Conservation (phyloP, 2,888 invertebrate genomes). For the Melinaea marsaeus region DNA sequence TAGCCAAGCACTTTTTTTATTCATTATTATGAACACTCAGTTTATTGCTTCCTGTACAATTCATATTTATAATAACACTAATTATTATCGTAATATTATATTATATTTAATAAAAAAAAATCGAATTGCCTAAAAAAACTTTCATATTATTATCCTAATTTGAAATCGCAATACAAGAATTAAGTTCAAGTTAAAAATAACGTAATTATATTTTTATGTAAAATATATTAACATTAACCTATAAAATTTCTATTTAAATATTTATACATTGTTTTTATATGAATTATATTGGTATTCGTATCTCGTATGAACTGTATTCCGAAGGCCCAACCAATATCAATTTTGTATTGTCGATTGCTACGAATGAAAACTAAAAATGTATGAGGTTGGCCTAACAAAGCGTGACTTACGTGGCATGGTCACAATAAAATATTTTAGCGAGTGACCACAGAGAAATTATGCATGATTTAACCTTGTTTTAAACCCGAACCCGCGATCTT, state of each 20-base stretch:
- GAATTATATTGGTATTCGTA: constrained; percentile 2
- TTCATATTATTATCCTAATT: background rate
- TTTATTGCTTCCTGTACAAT: background rate
- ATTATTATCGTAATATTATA: background rate
- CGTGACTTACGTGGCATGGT: background rate
- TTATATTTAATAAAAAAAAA: background rate
- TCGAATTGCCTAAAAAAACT: background rate
- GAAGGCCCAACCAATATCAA: constrained; percentile 4
- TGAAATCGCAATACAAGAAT: background rate
- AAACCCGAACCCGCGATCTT: background rate
- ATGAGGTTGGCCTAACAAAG: constrained; percentile 4
- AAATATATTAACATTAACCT: background rate
- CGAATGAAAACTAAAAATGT: constrained; percentile 7
- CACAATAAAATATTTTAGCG: background rate
- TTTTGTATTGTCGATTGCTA: constrained; percentile 6
- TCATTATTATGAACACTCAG: constrained; percentile 5
- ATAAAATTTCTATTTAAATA: background rate
- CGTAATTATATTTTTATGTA: background rate
- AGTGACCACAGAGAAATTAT: background rate
- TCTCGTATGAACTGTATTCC: constrained; percentile 2
- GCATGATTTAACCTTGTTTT: background rate
- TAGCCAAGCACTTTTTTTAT: background rate
- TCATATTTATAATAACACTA: background rate
- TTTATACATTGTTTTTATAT: constrained; percentile 1
- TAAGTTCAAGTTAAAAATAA: background rate